Evolutionary conservation across 2,888 invertebrate species (phyloP), one percentile per base, ranked within the genome.

Genomic region (Ectropis crepuscularia): DNA sequence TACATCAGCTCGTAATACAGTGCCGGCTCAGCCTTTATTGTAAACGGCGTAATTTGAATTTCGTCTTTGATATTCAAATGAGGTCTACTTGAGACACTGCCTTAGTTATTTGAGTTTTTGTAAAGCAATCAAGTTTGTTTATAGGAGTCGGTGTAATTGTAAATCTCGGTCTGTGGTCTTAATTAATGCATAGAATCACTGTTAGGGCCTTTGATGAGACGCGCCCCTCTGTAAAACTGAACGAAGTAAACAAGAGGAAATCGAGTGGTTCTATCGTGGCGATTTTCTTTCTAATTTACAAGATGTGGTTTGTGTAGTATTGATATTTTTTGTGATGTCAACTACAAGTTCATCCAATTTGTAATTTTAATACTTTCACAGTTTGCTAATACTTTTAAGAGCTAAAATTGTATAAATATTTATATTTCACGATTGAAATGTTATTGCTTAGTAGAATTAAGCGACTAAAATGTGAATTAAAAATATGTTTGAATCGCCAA

Each of bases 71-170:
- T 91, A 92, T 92, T 92, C 86, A 92, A 92, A 92, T 92, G 90
- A 91, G 85, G 82, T 85, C 88, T 89, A 90, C 92, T 92, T 92
- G 90, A 92, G 92, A 92, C 92, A 92, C 85, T 90, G 91, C 89
- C 91, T 91, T 90, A 92, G 91, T 90, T 92, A 92, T 91, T 92
- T 88, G 90, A 91, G 90, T 92, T 92, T 92, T 92, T 92, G 91
- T 92, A 92, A 92, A 91, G 91, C 91, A 91, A 92, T 92, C 92
- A 90, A 92, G 90, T 90, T 92, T 92, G 92, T 92, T 92, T 92
- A 92, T 88, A 89, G 85, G 80, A 86, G 83, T 78, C 83, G 79
- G 84, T 91, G 90, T 92, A 90, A 90, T 91, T 92, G 90, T 91
- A 87, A 92, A 91, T 92, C 90, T 87, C 86, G 86, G 84, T 89